Conservation (phyloP, 2,113 vertebrate genomes). For the Falcunculus frontatus region DNA sequence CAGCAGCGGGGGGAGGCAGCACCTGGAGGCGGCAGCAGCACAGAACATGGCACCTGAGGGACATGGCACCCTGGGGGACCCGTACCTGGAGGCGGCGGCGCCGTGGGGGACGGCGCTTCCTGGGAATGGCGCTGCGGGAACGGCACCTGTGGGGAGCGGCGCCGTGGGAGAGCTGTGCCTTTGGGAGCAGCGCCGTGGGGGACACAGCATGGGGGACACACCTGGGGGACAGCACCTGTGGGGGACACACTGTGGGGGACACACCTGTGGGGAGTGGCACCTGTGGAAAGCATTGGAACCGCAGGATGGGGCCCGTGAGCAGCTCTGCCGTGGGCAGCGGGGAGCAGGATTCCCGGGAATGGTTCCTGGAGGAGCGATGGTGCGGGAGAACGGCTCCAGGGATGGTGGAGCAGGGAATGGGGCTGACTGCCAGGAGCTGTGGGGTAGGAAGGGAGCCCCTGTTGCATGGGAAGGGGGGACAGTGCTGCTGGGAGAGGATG, state of each 20-base stretch:
- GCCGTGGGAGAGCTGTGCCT: background rate
- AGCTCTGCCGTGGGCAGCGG: background rate
- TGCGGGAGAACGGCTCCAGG: fast-evolving
- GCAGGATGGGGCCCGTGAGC: background rate
- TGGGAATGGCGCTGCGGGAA: fast-evolving
- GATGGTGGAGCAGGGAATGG: background rate
- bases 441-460: background rate
- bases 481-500: background rate
- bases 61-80: background rate
- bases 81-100: background rate
- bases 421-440: background rate
- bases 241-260: background rate
- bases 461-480: background rate
- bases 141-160: background rate
- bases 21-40: background rate
- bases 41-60: slow-evolving; percentile 18
- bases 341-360: background rate
- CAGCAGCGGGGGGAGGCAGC: background rate
- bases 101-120: background rate
- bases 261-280: background rate
- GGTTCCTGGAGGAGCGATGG: background rate
- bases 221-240: background rate
- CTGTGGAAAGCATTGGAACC: background rate
- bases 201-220: background rate
- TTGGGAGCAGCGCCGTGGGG: background rate